phyloP scores from a whole-genome alignment of 2,113 vertebrate species.

The Pteropus alecto region DNA sequence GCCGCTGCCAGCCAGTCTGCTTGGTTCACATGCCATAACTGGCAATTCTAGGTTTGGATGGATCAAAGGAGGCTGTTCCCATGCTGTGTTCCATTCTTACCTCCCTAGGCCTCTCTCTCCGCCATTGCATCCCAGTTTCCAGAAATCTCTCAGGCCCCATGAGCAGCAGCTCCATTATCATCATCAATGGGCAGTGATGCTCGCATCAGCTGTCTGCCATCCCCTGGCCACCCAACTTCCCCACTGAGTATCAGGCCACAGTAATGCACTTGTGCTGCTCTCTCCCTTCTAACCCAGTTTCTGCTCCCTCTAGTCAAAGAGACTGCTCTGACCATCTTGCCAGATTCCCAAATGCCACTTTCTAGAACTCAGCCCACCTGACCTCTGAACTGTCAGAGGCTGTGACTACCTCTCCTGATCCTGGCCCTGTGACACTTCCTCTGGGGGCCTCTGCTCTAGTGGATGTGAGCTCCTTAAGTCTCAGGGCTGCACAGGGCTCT shows the following conservation, averaged over 20 bases:
- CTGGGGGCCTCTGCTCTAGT: neutral
- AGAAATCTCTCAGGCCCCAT: neutral
- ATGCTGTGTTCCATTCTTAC: neutral
- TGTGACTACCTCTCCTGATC: neutral
- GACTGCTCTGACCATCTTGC: neutral
- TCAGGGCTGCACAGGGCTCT: neutral
- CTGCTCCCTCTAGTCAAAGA: neutral
- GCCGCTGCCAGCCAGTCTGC: neutral
- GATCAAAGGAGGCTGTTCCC: neutral
- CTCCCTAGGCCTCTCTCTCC: neutral
- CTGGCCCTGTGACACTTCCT: neutral
- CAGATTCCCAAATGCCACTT: neutral
- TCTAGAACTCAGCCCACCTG: neutral
- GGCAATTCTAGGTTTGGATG: neutral
- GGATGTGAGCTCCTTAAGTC: neutral
- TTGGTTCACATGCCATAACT: neutral
- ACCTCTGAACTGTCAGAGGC: neutral
- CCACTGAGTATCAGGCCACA: neutral
- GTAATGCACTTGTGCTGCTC: fast-evolving
- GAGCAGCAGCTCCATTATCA: neutral
- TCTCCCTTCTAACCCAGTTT: neutral
- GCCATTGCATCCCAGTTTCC: neutral
- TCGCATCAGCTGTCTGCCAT: fast-evolving
- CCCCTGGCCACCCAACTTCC: neutral
- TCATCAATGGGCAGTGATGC: neutral